Evolutionary conservation across 2,113 vertebrate species (phyloP), one percentile per base, ranked within the genome.

Genomic region (Columbina picui): DNA sequence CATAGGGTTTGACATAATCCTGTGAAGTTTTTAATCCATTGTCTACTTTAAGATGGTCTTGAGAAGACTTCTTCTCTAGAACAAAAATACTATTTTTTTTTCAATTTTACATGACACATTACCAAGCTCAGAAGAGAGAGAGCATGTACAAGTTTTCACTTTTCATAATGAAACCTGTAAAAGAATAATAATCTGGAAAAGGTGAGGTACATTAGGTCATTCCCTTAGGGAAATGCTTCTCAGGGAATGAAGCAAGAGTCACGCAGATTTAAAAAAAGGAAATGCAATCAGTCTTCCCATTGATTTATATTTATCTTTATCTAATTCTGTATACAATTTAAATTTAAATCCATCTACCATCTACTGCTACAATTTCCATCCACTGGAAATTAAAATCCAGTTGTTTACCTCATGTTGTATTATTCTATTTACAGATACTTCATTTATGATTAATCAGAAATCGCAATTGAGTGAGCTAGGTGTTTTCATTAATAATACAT

Each of bases 361-460:
- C 23, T 68, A 89, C 30, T 69, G 74, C 61, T 76, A 77, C 53
- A 69, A 53, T 91, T 90, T 79, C 49, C 27, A 64, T 73, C 39
- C 77, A 43, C 29, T 94, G 36, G 38, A 91, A 93, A 88, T 83
- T 67, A 93, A 90, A 94, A 89, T 68, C 68, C 2, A 29, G 59
- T 91, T 84, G 39, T 95, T 93, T 91, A 81, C 25, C 76, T 81
- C 43, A 55, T 92, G 38, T 30, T 63, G 43, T 84, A 94, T 95
- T 92, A 91, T 80, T 93, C 55, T 95, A 92, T 90, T 93, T 93
- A 71, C 68, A 88, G 71, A 27, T 77, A 67, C 38, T 74, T 81
- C 39, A 69, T 90, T 94, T 96, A 47, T 75, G 84, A 77, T 95
- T 88, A 94, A 84, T 74, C 71, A 92, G 60, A 90, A 87, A 63